A percentile compares a stretch with the other conserved stretches of the same genome.
Evolutionary conservation across 2,888 invertebrate genomes (phyloP).

Genomic region (Hirtodrosophila duncani): DNA sequence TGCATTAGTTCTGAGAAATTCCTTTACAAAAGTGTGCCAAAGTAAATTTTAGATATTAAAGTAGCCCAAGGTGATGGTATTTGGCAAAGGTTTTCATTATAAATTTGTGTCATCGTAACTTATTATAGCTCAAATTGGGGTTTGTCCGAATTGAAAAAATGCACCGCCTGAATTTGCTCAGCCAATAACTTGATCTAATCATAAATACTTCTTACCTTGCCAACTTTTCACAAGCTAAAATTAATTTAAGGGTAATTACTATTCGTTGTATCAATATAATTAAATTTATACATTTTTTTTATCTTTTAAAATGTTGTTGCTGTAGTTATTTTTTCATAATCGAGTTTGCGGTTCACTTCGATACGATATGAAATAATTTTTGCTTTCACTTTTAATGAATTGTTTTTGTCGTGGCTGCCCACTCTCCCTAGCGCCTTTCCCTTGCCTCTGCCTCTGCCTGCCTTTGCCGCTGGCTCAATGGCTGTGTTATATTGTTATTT

Average conservation of each 20-base stretch:
- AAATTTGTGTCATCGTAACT: too few species aligned
- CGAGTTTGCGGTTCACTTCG: constrained; percentile 48
- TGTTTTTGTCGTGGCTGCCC: constrained; percentile 25
- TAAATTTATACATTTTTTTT: constrained; percentile 40
- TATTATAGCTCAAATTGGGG: too few species aligned
- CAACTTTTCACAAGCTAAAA: not conserved
- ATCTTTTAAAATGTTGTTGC: constrained; percentile 45
- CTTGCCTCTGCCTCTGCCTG: not conserved
- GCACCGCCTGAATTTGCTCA: too few species aligned
- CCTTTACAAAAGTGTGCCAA: too few species aligned
- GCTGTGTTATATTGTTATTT: constrained; percentile 28
- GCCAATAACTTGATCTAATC: too few species aligned
- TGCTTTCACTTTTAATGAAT: constrained; percentile 70
- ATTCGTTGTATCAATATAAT: constrained; percentile 17
- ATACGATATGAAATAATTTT: constrained; percentile 65
- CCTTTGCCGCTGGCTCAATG: not conserved
- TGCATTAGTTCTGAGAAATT: not conserved
- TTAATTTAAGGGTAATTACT: constrained; percentile 19
- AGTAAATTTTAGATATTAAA: too few species aligned
- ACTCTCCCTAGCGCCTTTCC: constrained; percentile 1
- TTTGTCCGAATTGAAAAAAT: too few species aligned
- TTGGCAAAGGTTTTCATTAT: too few species aligned
- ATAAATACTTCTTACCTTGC: not conserved
- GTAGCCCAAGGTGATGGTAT: too few species aligned
- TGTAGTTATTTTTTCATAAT: constrained; percentile 65